Base-by-base conservation (phyloP, 2,888 invertebrate species). In the Ceramica pisi region DNA sequence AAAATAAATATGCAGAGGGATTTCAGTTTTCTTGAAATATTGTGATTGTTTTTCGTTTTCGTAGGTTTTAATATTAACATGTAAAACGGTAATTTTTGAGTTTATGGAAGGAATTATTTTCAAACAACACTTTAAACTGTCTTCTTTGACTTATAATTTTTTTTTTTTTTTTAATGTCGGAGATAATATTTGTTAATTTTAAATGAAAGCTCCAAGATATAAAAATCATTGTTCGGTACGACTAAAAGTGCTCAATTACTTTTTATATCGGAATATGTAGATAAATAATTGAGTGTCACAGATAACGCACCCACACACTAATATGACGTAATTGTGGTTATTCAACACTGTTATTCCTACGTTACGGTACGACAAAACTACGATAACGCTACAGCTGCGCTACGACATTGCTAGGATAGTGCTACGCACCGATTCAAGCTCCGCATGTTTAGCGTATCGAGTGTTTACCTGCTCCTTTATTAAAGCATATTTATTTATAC, bases 1-100 rank as follows among this genome's bases (percentile, higher is more conserved):
- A 68, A 57, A 74, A 67, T 67, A 67, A 69, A 77, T 68, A 64
- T 67, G 65, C 51, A 63, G 51, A 77, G 67, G 41, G 61, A 57
- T 78, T 71, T 53, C 21, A 57, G n/a, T 75, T 75, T 38, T 56
- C 51, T 67, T 73, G 21, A 65, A 65, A 65, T 55, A 35, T 56
- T 77, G 12, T 21, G 21, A 35, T 67, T 51, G 38, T 63, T 19
- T 46, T 26, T 16, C 16, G 10, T 38, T 46, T 26, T 71, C 9
- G 35, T 44, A 0, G 3, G 21, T 10, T 74, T 50, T 21, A 26
- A 19, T 31, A 41, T 26, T 38, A 31, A 21, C 21, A n/a, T 21
- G 7, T n/a, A n/a, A 23, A 44, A 35, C 8, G 16, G 16, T n/a
- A 14, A 8, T 56, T 48, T 38, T 19, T 31, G 26, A 26, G 26